phyloP scores from a whole-genome alignment of 1,140 invertebrate genomes.

The Papilio dardanus region DNA sequence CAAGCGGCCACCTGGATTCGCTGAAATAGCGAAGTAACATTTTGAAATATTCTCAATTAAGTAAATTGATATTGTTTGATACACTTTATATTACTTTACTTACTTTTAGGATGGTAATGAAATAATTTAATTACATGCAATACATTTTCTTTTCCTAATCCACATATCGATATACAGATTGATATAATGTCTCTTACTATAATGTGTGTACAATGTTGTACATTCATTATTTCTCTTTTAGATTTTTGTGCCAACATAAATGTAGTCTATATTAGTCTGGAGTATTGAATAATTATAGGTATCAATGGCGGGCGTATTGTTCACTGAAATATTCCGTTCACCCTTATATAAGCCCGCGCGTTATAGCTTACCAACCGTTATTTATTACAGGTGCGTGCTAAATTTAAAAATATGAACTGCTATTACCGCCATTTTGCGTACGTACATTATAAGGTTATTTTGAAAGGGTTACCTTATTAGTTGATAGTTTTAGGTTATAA shows the following conservation, averaged over 20 bases:
- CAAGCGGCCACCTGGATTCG: too few relatives aligned
- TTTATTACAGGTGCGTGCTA: constrained; percentile 37
- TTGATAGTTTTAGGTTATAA: not conserved
- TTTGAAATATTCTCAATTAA: too few relatives aligned
- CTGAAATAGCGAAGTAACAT: too few relatives aligned
- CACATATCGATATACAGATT: not conserved
- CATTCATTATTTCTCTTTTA: not conserved
- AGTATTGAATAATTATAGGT: constrained; percentile 30
- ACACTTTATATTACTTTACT: too few relatives aligned
- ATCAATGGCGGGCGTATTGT: constrained; percentile 18
- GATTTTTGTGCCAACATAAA: constrained; percentile 12
- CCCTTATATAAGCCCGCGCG: constrained; percentile 26
- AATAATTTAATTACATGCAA: not conserved
- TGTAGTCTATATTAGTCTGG: not conserved
- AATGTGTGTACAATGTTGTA: not conserved
- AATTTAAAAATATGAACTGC: constrained; percentile 34
- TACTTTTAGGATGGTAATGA: not conserved
- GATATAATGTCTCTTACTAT: not conserved
- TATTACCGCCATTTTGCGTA: constrained; percentile 28
- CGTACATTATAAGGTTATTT: not conserved
- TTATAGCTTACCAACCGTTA: constrained; percentile 35
- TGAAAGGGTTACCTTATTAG: not conserved
- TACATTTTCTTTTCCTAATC: too few relatives aligned
- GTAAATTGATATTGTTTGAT: too few relatives aligned
- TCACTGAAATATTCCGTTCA: constrained; percentile 32